Base-by-base conservation (phyloP, 2,113 vertebrate species). In the Redunca redunca region DNA sequence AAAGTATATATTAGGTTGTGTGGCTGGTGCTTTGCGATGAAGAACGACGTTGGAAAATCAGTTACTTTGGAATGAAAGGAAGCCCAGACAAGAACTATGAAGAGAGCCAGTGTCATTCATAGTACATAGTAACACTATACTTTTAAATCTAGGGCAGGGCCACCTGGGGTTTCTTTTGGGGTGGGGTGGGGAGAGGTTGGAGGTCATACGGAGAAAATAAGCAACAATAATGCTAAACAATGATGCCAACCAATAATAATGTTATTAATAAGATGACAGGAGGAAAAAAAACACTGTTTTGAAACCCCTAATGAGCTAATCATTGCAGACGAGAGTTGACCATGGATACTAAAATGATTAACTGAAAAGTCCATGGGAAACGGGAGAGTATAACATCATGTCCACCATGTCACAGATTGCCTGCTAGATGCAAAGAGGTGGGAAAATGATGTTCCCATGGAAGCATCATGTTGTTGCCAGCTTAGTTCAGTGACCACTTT, bases 101-200 rank as follows among this genome's bases (percentile, higher is more conserved):
- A 92, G 26, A 78, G 77, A 52, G 12, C 11, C 57, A 60, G 53
- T 48, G 36, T 81, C 82, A 84, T 53, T 40, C 77, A 80, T 60
- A 40, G 19, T 50, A 50, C 77, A 62, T 30, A n/a, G 43, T 60
- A 60, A 88, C 12, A 67, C 55, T 10, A 4, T 71, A 21, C 50
- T 80, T 94, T 85, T 80, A n/a, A 58, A 52, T 40, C n/a, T 55
- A 88, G 7, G 15, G 10, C 62, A 85, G n/a, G 30, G 36, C 1
- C 0, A 55, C 25, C 62, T 58, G 82, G 50, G 17, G 2, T 4
- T 5, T 36, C 4, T 50, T 52, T 23, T 8, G 2, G 8, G 1
- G 7, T 15, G 3, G 0, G 3, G 5, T 0, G 13, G 14, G 6
- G 6, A 33, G 2, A 30, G 55, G 64, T 43, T 43, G 33, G 14